These are phyloP conservation scores for Porites lutea DNA, from an alignment of 64 coral and sea anemone genomes.

Conservation along the genomic window DNA sequence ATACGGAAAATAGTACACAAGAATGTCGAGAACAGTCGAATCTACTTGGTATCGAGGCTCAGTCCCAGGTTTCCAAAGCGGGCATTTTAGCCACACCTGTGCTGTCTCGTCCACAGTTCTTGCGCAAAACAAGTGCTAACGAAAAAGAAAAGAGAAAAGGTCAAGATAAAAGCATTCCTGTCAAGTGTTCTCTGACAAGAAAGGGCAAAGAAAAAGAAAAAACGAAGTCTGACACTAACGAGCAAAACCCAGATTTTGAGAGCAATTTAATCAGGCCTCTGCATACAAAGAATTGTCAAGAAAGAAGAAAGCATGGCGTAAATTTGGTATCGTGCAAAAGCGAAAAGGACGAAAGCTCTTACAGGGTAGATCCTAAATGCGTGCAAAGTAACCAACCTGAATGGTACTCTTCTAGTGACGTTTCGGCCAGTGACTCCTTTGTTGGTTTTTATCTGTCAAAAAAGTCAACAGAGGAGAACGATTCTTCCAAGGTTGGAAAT, in stretches of 20 bases:
- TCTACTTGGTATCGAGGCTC: background rate
- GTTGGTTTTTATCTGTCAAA: background rate
- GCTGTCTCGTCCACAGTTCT: background rate
- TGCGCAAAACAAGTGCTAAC: background rate
- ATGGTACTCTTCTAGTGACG: background rate
- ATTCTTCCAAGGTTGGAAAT: background rate
- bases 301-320: background rate
- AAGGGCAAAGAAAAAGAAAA: background rate
- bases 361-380: background rate
- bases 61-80: background rate
- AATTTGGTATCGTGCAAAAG: too few relatives aligned
- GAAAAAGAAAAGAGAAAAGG: background rate
- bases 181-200: background rate
- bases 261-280: background rate
- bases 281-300: background rate
- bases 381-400: background rate
- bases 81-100: slow-evolving; percentile 46
- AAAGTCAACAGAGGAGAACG: background rate
- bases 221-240: background rate
- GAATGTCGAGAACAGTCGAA: background rate
- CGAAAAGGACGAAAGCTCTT: background rate
- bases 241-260: background rate
- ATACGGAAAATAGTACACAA: background rate
- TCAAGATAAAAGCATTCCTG: background rate
- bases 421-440: background rate